Evolutionary conservation across 2,113 vertebrate species (phyloP).

Genomic region (Harpagus bidentatus): DNA sequence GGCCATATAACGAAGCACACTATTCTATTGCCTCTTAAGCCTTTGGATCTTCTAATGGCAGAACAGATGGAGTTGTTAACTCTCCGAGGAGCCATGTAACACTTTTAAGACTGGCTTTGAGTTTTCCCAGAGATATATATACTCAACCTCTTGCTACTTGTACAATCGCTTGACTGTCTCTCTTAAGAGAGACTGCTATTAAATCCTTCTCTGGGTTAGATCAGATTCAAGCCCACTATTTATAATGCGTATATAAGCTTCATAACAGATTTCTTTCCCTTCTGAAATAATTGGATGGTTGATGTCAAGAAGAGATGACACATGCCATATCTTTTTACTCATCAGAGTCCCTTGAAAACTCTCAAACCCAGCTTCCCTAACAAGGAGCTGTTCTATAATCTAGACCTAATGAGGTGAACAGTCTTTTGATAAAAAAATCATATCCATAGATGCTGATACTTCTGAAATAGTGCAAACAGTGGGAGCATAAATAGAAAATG

Average conservation of each 20-base stretch:
- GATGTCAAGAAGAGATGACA: not conserved
- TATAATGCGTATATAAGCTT: not conserved
- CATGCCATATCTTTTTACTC: not conserved
- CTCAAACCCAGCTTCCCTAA: not conserved
- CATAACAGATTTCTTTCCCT: not conserved
- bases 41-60: not conserved
- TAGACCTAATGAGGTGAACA: not conserved
- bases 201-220: not conserved
- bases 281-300: not conserved
- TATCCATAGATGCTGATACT: not conserved
- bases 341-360: not conserved
- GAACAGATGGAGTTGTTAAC: not conserved
- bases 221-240: not conserved
- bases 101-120: not conserved
- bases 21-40: not conserved
- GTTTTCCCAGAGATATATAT: not conserved
- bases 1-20: not conserved
- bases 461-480: not conserved
- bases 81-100: not conserved
- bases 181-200: not conserved
- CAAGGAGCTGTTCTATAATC: not conserved
- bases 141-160: not conserved
- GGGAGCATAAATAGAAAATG: not conserved
- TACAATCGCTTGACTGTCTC: not conserved
- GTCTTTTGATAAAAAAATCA: not conserved